phyloP scores from a whole-genome alignment of 2,888 invertebrate species.

The Drosophila meridionalis region DNA sequence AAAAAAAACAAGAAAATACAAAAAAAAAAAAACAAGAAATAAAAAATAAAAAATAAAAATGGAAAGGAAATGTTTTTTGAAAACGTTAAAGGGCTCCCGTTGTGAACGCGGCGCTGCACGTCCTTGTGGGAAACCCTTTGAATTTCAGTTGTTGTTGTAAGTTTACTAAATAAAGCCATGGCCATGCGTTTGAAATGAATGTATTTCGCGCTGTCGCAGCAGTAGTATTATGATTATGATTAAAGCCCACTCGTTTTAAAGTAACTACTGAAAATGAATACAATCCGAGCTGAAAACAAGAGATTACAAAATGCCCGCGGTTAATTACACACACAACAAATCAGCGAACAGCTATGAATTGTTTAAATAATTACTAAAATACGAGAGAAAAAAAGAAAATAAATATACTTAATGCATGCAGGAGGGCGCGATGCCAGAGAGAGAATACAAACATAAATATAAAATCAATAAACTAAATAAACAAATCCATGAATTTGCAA shows the following conservation, averaged over 20 bases:
- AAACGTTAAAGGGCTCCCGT: slow-evolving; percentile 33
- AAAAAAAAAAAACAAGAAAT: slow-evolving; percentile 19
- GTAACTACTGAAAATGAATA: slow-evolving; percentile 27
- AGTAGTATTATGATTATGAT: slow-evolving; percentile 19
- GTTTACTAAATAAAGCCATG: slow-evolving; percentile 41
- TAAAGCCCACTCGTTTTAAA: slow-evolving; percentile 42
- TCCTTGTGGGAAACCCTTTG: slow-evolving; percentile 54
- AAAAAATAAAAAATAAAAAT: slow-evolving; percentile 18
- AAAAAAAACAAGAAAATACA: slow-evolving; percentile 43
- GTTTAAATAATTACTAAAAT: slow-evolving; percentile 26
- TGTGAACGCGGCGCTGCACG: slow-evolving; percentile 51
- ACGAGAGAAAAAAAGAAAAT: slow-evolving; percentile 18
- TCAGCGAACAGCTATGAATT: slow-evolving; percentile 32
- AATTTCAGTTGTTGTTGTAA: slow-evolving; percentile 49
- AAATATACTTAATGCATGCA: slow-evolving; percentile 25
- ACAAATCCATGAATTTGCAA: slow-evolving; percentile 59
- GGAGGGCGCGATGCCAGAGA: slow-evolving; percentile 30
- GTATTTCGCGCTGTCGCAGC: slow-evolving; percentile 18
- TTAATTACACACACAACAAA: slow-evolving; percentile 30
- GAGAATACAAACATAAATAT: slow-evolving; percentile 30
- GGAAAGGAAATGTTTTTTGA: slow-evolving; percentile 47
- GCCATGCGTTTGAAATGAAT: slow-evolving; percentile 38
- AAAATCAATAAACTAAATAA: slow-evolving; percentile 65
- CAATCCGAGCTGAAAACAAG: slow-evolving; percentile 34
- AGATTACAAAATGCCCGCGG: slow-evolving; percentile 30